phyloP scores from a whole-genome alignment of 2,797 vertebrate species.

The Epinephelus coioides region DNA sequence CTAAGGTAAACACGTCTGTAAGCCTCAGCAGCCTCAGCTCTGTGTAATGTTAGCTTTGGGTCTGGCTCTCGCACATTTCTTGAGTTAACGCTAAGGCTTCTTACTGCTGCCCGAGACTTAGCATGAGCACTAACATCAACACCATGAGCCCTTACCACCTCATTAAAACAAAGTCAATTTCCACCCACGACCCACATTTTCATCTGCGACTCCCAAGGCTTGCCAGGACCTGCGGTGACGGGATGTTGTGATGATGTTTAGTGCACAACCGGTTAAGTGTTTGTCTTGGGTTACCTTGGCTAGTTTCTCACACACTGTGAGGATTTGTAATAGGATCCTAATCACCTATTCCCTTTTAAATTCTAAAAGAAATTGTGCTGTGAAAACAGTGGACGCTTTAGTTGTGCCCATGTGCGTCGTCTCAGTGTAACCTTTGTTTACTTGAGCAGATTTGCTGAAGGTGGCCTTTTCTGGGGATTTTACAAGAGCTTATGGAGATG shows the following conservation, averaged over 20 bases:
- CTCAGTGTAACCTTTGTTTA: conserved; percentile 26
- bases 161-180: conserved; percentile 64
- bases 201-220: conserved; percentile 40
- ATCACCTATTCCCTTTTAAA: conserved; percentile 28
- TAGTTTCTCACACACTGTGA: conserved; percentile 12
- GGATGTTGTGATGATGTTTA: conserved; percentile 18
- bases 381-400: not conserved
- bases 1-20: conserved; percentile 64
- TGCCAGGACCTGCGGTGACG: conserved; percentile 11
- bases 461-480: conserved; percentile 19
- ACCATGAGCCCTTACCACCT: conserved; percentile 41
- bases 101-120: conserved; percentile 55
- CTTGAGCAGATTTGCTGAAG: conserved; percentile 35
- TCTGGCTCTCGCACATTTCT: conserved; percentile 56
- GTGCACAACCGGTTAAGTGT: not conserved
- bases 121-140: conserved; percentile 60
- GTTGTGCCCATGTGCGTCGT: not conserved
- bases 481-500: conserved; percentile 26
- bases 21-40: conserved; percentile 66
- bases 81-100: conserved; percentile 57
- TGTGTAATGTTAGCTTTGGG: conserved; percentile 70
- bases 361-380: conserved; percentile 6
- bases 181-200: conserved; percentile 45
- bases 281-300: conserved; percentile 36
- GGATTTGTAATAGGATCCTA: conserved; percentile 52